Evolutionary conservation across 92 coral and sea anemone genomes (phyloP).

Genomic region (Actinernus sp.): DNA sequence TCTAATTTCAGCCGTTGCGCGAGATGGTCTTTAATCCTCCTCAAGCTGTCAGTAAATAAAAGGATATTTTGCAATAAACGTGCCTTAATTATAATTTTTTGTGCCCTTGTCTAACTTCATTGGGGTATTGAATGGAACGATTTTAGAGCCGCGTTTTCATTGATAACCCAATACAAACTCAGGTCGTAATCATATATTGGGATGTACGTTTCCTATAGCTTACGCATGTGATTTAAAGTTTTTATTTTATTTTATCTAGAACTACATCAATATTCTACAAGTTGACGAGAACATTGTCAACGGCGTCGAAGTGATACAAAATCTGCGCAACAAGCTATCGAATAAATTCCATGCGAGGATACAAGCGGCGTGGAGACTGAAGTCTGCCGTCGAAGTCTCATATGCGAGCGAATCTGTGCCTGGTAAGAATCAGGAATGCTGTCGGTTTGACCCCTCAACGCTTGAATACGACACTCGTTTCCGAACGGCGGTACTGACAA

Average conservation of each 20-base stretch:
- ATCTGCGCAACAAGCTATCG: constrained; percentile 14
- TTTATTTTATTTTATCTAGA: constrained; percentile 1
- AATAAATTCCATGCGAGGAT: constrained; percentile 53
- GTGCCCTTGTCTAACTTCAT: too few species aligned
- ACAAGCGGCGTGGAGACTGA: constrained; percentile 31
- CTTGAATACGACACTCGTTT: constrained; percentile 34
- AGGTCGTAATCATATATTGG: too few species aligned
- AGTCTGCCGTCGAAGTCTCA: constrained; percentile 54
- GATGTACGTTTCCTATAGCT: too few species aligned
- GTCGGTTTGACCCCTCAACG: constrained; percentile 14
- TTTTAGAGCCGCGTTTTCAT: too few species aligned
- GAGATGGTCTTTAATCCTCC: too few species aligned
- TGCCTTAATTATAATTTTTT: too few species aligned
- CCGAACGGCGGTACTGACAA: constrained; percentile 15
- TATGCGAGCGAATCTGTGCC: constrained; percentile 5
- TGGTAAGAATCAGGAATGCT: constrained; percentile 31
- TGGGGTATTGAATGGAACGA: too few species aligned
- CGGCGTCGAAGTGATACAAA: constrained; percentile 15
- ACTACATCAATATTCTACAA: constrained; percentile 16
- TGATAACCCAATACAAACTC: too few species aligned
- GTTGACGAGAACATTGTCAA: constrained; percentile 13
- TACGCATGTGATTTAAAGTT: too few species aligned
- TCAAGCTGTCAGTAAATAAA: too few species aligned
- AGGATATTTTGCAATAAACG: too few species aligned
- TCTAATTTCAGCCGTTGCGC: too few species aligned